Percentiles rank a stretch among this genome's conserved stretches.
Evolutionary conservation across 2,113 vertebrate genomes (phyloP).

Genomic region (Carettochelys insculpta): DNA sequence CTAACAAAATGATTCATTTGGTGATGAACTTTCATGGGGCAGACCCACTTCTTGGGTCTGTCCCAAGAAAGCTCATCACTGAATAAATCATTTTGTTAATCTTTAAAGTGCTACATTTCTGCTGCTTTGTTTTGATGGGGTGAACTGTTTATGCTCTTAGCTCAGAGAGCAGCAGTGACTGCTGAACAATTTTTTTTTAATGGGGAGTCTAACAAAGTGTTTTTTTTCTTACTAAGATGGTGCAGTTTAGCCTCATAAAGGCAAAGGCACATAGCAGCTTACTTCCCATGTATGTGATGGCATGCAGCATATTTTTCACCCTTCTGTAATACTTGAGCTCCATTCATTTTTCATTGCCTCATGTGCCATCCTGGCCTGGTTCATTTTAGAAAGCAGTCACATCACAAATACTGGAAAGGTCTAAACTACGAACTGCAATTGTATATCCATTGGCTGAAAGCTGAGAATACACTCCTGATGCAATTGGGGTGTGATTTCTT

Average conservation of each 20-base stretch:
- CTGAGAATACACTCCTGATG: background rate
- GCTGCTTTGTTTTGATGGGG: too few species aligned
- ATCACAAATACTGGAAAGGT: background rate
- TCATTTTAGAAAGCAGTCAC: background rate
- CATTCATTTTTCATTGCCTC: background rate
- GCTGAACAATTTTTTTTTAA: background rate
- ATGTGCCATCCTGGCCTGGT: background rate
- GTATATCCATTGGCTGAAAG: background rate
- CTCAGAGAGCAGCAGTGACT: background rate
- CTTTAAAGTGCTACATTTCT: too few species aligned
- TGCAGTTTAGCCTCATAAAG: background rate
- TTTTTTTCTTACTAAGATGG: background rate
- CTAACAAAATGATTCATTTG: too few species aligned
- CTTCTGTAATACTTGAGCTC: background rate
- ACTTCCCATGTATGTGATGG: background rate
- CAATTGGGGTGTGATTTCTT: background rate
- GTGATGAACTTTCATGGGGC: too few species aligned
- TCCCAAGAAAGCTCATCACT: too few species aligned
- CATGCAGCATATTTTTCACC: background rate
- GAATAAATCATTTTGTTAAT: too few species aligned
- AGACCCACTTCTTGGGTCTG: too few species aligned
- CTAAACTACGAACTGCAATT: background rate
- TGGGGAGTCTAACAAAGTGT: background rate
- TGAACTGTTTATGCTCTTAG: background rate
- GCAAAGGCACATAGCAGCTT: too few species aligned